Evolutionary conservation across 2,888 invertebrate species (phyloP).

Genomic region (Gerris lacustris): DNA sequence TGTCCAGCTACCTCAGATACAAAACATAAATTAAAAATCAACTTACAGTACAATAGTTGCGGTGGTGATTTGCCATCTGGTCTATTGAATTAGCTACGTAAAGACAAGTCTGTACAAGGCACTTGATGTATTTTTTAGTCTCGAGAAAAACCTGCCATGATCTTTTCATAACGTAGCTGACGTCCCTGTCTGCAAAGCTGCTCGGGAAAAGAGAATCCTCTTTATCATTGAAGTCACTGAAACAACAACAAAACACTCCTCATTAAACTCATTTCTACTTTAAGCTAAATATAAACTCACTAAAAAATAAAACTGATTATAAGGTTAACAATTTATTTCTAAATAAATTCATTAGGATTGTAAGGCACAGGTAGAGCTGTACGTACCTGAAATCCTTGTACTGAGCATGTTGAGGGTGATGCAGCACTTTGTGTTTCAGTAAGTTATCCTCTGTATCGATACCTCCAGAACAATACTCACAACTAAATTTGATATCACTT

Average conservation of each 20-base stretch:
- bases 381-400: conserved; percentile 8
- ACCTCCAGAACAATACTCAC: conserved; percentile 5
- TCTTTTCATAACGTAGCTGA: conserved; percentile 10
- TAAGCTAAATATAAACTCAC: too few relatives aligned
- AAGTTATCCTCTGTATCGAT: conserved; percentile 13
- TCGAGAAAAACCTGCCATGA: conserved; percentile 21
- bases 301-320: too few relatives aligned
- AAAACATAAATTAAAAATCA: neutral
- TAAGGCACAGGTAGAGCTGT: too few relatives aligned
- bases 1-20: too few relatives aligned
- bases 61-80: conserved; percentile 19
- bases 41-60: conserved; percentile 6
- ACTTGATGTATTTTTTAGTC: conserved; percentile 21
- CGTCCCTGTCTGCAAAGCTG: conserved; percentile 8
- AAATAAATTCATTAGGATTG: too few relatives aligned
- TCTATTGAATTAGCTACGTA: conserved; percentile 15
- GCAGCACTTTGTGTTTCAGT: conserved; percentile 11
- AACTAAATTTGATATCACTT: neutral
- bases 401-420: conserved; percentile 11
- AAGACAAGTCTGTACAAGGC: conserved; percentile 15
- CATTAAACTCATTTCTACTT: too few relatives aligned
- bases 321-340: too few relatives aligned
- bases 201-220: neutral
- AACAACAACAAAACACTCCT: too few relatives aligned
- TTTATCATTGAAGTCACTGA: neutral